A percentile compares a stretch with the other conserved stretches of the same genome.
Evolutionary conservation across 2,797 vertebrate genomes (phyloP).

Genomic region (Megaceryle alcyon): DNA sequence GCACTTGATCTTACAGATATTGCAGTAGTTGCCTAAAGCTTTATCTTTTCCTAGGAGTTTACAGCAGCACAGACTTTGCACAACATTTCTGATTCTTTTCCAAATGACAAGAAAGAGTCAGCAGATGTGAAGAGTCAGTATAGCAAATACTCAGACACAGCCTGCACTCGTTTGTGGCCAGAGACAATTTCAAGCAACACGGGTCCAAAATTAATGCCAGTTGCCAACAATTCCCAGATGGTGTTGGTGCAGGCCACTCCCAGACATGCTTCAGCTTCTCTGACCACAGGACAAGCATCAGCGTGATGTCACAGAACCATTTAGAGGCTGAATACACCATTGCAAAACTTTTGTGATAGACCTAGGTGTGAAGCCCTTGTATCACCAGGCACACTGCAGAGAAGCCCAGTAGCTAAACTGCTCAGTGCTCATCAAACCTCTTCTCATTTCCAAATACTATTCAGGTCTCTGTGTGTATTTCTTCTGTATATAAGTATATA

Average conservation of each 20-base stretch:
- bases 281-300: fast-evolving
- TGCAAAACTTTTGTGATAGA: not conserved
- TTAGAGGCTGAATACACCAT: not conserved
- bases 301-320: not conserved
- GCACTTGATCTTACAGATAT: not conserved
- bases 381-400: not conserved
- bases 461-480: fast-evolving
- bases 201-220: not conserved
- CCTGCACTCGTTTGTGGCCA: not conserved
- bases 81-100: not conserved
- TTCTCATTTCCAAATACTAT: not conserved
- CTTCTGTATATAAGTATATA: not conserved
- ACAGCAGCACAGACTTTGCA: not conserved
- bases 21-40: not conserved
- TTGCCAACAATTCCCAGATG: not conserved
- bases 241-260: not conserved
- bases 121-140: not conserved
- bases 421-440: not conserved
- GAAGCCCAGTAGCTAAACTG: not conserved
- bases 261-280: fast-evolving
- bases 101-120: not conserved
- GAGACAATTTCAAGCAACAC: not conserved
- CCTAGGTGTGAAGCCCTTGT: not conserved
- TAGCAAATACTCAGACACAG: not conserved
- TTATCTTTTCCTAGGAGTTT: not conserved